Base-by-base conservation (phyloP, 1,140 invertebrate genomes). In the Hesperophylax magnus region DNA sequence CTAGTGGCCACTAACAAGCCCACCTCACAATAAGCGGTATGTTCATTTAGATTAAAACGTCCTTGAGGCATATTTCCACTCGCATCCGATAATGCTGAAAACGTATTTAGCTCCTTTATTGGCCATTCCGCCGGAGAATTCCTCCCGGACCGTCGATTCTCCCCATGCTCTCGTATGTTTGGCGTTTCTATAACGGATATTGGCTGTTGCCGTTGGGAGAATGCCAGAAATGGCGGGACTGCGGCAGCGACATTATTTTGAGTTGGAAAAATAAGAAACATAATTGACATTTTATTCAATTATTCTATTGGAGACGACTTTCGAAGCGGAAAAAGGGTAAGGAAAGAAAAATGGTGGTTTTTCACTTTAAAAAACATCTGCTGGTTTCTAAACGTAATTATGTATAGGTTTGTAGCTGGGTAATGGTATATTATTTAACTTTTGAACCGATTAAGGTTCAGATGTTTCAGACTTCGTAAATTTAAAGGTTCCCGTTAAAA, bases 261-360 rank as follows among this genome's bases (percentile, higher is more conserved):
- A 67, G 31, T 27, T 31, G 63, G 63, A 67, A 67, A 67, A 67
- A 67, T 67, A 34, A 22, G 58, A n/a, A 34, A 67, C 27, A n/a
- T 31, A 67, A 67, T 67, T 31, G 63, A 34, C 22, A 31, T 34
- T 67, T 27, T 31, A 67, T 67, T 67, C 63, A 67, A 22, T 27
- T 27, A 34, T 67, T 22, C 63, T n/a, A 67, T 67, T 67, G 63
- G 31, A 67, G 22, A 67, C 39, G 39, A 47, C 39, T 6, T 47
- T 47, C 39, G 39, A 1, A 14, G 9, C 39, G 39, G 39, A 47
- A 47, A 47, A 47, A 14, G 39, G 39, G 11, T 14, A 14, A 2
- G 14, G 11, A 11, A 14, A 47, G 39, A 47, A 47, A 47, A 47
- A 47, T 47, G 39, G 39, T 47, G 11, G 39, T 47, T 11, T 47